Conservation (phyloP, 2,113 vertebrate species). For the Eurystomus gularis region DNA sequence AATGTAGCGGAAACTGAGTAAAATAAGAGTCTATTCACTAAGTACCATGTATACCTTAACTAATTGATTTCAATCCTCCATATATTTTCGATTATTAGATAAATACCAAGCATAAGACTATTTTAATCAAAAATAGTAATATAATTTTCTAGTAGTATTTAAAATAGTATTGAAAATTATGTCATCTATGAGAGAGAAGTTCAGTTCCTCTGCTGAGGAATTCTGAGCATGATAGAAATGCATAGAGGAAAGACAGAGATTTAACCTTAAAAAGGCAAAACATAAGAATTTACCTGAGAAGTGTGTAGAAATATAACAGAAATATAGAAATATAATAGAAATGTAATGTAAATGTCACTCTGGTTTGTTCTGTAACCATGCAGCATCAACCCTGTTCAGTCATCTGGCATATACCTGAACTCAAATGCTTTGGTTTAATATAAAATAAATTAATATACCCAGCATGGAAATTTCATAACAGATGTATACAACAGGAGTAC, state of each 20-base stretch:
- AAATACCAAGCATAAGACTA: not conserved
- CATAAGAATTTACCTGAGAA: not conserved
- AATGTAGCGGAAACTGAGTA: not conserved
- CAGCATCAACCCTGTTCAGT: not conserved
- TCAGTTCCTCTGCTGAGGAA: not conserved
- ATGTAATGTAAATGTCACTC: not conserved
- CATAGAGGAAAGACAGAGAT: not conserved
- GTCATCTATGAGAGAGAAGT: not conserved
- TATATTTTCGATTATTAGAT: not conserved
- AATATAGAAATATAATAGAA: no score
- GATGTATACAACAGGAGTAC: not conserved
- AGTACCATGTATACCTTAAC: not conserved
- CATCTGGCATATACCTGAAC: not conserved
- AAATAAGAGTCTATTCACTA: not conserved
- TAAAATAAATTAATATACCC: not conserved
- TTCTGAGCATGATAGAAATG: not conserved
- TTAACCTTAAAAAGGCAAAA: not conserved
- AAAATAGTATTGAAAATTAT: not conserved
- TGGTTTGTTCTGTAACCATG: not conserved
- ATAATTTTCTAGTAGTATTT: not conserved
- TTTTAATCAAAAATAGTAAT: not conserved
- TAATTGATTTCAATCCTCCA: not conserved
- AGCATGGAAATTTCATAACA: not conserved
- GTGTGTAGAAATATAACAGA: not conserved
- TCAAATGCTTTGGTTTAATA: rapidly evolving